Base-by-base conservation (phyloP, 2,113 vertebrate species). In the Rhynchomys soricoides region DNA sequence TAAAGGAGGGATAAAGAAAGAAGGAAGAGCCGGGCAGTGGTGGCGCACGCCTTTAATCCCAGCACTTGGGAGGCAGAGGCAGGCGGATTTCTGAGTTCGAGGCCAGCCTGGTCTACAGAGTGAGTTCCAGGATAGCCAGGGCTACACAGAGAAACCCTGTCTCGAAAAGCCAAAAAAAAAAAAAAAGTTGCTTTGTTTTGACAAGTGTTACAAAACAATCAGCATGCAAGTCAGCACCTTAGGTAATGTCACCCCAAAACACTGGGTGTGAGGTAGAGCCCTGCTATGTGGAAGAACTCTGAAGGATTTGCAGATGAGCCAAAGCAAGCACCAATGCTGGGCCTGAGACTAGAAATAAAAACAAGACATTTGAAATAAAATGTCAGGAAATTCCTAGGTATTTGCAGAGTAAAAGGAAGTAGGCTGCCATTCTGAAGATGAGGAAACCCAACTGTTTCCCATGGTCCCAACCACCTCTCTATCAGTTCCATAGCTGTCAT, bases 141-240 rank as follows among this genome's bases (percentile, higher is more conserved):
- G n/a, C n/a, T n/a, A n/a, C n/a, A n/a, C n/a, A n/a, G n/a, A n/a
- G n/a, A n/a, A n/a, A n/a, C n/a, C n/a, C n/a, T n/a, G n/a, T n/a
- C n/a, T 26, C 11, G 43, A 74, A 4, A 74, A n/a, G 17, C 6
- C 12, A 95, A 59, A 96, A 19, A 57, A 31, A 45, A 45, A 95
- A 94, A 48, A 95, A 70, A 77, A 5, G 31, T 55, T 95, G 77
- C 24, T 50, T 81, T 95, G 37, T 81, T 96, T 66, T 66, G 64
- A 45, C 37, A 92, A 90, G 79, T 93, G 75, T 87, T 95, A 95
- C 22, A 73, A 94, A 96, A 89, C 50, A 88, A 90, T 40, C 45
- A 90, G 66, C 57, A 96, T 31, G 45, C 16, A 85, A 82, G 17
- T 74, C 34, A 55, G 62, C 77, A 78, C 79, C 43, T 57, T 78